phyloP scores from a whole-genome alignment of 2,888 invertebrate genomes.

The Leptogaster cylindrica region DNA sequence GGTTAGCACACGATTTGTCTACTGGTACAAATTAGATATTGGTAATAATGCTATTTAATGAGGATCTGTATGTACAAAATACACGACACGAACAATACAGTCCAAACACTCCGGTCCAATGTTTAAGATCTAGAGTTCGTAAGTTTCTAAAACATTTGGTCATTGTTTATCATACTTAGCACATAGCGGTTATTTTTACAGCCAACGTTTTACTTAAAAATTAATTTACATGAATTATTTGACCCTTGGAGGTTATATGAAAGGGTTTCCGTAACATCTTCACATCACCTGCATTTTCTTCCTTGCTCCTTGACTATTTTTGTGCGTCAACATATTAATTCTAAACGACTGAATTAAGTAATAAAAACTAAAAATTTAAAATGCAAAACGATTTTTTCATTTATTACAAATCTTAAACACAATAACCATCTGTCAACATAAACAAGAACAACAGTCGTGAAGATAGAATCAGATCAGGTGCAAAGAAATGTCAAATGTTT shows the following conservation, averaged over 20 bases:
- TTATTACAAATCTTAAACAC: constrained; percentile 33
- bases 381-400: constrained; percentile 12
- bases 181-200: too few species aligned
- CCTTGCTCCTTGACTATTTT: constrained; percentile 61
- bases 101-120: too few species aligned
- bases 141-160: too few species aligned
- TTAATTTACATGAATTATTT: constrained; percentile 23
- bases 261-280: background rate
- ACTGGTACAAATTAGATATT: too few species aligned
- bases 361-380: constrained; percentile 35
- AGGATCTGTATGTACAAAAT: too few species aligned
- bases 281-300: constrained; percentile 65
- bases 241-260: constrained; percentile 31
- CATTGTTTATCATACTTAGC: too few species aligned
- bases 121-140: too few species aligned
- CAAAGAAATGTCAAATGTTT: background rate
- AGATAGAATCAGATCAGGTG: background rate
- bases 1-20: too few species aligned
- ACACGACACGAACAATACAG: too few species aligned
- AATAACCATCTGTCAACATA: constrained; percentile 38
- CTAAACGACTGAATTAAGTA: constrained; percentile 26
- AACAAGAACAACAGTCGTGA: constrained; percentile 36
- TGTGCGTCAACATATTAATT: constrained; percentile 61
- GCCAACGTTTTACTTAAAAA: too few species aligned
- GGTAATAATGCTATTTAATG: too few species aligned